A percentile compares a stretch with the other conserved stretches of the same genome.
These are phyloP conservation scores for Hylaeus volcanicus DNA, from an alignment of 1,140 invertebrate species.

Conservation along the genomic window DNA sequence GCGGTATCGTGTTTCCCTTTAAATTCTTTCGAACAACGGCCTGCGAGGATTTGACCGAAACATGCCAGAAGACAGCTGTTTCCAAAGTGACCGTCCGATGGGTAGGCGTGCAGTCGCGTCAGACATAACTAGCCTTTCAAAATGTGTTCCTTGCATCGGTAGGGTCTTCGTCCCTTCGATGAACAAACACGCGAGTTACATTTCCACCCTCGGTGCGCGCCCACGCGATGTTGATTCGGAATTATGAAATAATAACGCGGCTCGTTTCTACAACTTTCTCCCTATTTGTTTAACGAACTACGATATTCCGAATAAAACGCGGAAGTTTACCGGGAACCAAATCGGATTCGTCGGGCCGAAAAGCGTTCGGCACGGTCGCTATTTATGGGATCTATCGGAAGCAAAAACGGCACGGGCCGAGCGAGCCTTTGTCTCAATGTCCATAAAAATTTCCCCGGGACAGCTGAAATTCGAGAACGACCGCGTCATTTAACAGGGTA, in stretches of 20 bases:
- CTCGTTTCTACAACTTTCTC: constrained; percentile 13
- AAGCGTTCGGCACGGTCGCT: constrained; percentile 21
- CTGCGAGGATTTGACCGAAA: constrained; percentile 51
- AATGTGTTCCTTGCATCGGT: constrained; percentile 68
- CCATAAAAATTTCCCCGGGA: constrained; percentile 61
- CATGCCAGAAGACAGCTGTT: constrained; percentile 76
- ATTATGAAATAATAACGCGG: constrained; percentile 53
- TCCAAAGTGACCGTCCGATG: constrained; percentile 69
- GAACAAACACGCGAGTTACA: constrained; percentile 68
- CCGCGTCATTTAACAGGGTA: constrained; percentile 67
- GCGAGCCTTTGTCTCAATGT: constrained; percentile 49
- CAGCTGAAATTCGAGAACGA: constrained; percentile 62
- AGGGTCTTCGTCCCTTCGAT: constrained; percentile 45
- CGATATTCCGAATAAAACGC: not conserved
- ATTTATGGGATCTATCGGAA: constrained; percentile 30
- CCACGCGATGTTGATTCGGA: constrained; percentile 44
- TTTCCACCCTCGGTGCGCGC: constrained; percentile 72
- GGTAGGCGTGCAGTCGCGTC: constrained; percentile 67
- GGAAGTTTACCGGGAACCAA: too few relatives aligned
- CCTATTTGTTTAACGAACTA: constrained; percentile 2
- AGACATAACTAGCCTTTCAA: constrained; percentile 69
- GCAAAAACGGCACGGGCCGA: constrained; percentile 4
- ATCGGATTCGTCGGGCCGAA: not conserved
- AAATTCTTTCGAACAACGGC: constrained; percentile 19
- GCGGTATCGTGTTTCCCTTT: not conserved